Percentiles rank a stretch among this genome's conserved stretches.
Conservation (phyloP, 2,888 invertebrate species). For the Camponotus fellah region DNA sequence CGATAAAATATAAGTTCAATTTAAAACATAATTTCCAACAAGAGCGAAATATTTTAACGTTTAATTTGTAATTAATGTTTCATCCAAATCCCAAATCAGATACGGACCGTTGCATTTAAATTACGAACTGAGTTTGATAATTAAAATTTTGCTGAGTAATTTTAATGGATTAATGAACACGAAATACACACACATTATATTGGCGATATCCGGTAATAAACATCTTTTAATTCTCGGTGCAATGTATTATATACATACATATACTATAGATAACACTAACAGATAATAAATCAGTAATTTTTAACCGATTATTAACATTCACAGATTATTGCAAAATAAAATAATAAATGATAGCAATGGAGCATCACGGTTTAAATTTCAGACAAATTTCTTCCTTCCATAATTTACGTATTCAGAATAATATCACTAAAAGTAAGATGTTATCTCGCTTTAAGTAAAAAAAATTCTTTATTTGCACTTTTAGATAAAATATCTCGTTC, state of each 20-base stretch:
- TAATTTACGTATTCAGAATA: not conserved
- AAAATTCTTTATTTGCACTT: conserved; percentile 19
- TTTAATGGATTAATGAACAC: conserved; percentile 37
- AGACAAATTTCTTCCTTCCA: not conserved
- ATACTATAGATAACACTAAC: too few relatives aligned
- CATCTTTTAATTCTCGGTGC: not conserved
- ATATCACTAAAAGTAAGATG: not conserved
- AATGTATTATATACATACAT: conserved; percentile 13
- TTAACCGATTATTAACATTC: not conserved
- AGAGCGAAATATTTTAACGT: conserved; percentile 32
- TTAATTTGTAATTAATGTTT: conserved; percentile 43
- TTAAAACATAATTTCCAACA: conserved; percentile 18
- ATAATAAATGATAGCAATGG: not conserved
- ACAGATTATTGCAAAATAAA: conserved; percentile 12
- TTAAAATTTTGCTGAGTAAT: conserved; percentile 42
- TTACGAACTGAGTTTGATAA: conserved; percentile 24
- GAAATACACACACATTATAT: conserved; percentile 20
- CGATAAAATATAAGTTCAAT: conserved; percentile 10
- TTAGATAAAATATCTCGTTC: not conserved
- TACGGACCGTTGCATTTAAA: conserved; percentile 8
- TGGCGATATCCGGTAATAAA: conserved; percentile 9
- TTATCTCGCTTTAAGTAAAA: not conserved
- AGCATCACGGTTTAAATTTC: not conserved
- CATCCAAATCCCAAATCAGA: conserved; percentile 26
- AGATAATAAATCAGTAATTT: conserved; percentile 15